Evolutionary conservation across 2,888 invertebrate species (phyloP), one percentile per base, ranked within the genome.

Genomic region (Dimorphilus gyrociliatus): DNA sequence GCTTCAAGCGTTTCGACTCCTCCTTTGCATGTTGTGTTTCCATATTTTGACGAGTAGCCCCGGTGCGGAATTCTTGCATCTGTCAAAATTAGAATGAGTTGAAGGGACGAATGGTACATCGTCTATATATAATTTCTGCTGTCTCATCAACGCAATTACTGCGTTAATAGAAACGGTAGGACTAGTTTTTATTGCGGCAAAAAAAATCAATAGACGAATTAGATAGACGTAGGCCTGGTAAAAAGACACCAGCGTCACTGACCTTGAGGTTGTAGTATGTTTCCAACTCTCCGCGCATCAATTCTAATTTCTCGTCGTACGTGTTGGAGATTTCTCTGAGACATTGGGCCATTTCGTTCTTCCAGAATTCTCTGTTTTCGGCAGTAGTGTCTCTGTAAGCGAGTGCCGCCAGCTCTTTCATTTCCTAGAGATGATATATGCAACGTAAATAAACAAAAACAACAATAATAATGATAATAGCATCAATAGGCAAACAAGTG

Each of bases 291-390:
- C 52, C 56, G 25, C 57, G 46, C 44, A 66, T 60, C 34, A 53
- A 47, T 38, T 58, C 61, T 39, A 60, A 46, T 42, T 65, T 62
- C 44, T 53, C 47, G 40, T 68, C 66, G 46, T 68, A 68, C 42
- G 68, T 67, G 25, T 48, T 47, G 42, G 68, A 64, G 40, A 68
- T 67, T 41, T 68, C 68, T 23, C 65, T 49, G 39, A 68, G 64
- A 26, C 66, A 66, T 36, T 58, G 53, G 3, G 63, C 56, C 34
- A 69, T 46, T 42, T 68, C 68, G 45, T 62, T 66, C 53, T 66
- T 65, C 65, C 69, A 68, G 60, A 60, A 69, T 42, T 68, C 65
- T 17, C 67, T 53, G 55, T 68, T 67, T 46, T 68, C 68, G 24
- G 57, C 55, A 2, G 66, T 66, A 2, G 67, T 67, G 46, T 68